These are phyloP conservation scores for Corythaixoides concolor DNA, from an alignment of 2,113 vertebrate species.

Conservation along the genomic window DNA sequence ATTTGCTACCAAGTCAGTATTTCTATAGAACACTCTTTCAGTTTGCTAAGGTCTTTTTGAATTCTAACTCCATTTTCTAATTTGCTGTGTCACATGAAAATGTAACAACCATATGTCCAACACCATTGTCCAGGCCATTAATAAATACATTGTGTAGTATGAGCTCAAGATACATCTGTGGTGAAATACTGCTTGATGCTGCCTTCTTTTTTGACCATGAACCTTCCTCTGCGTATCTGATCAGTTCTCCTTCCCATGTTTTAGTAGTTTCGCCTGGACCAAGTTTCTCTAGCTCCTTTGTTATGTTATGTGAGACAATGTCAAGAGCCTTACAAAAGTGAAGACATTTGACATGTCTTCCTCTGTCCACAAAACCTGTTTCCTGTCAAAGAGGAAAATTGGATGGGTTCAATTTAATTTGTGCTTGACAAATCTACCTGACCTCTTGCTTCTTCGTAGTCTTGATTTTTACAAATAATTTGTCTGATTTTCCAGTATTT, in stretches of 20 bases:
- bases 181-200: neutral
- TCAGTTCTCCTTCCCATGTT: neutral
- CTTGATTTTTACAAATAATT: neutral
- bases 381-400: neutral
- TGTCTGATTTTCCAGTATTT: neutral
- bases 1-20: neutral
- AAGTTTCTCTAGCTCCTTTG: neutral
- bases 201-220: neutral
- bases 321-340: neutral
- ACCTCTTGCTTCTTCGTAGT: neutral
- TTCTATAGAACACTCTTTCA: neutral
- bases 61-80: neutral
- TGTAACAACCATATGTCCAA: neutral
- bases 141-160: neutral
- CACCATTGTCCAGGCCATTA: neutral
- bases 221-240: neutral
- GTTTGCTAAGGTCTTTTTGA: neutral
- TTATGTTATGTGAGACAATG: neutral
- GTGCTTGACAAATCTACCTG: neutral
- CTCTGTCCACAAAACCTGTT: neutral
- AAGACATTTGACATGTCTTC: neutral
- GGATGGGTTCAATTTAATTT: neutral
- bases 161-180: neutral
- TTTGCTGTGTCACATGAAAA: neutral
- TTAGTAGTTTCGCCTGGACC: neutral